A percentile compares a stretch with the other conserved stretches of the same genome.
These are phyloP conservation scores for Eilema sororculum DNA, from an alignment of 2,888 invertebrate genomes.

Conservation along the genomic window DNA sequence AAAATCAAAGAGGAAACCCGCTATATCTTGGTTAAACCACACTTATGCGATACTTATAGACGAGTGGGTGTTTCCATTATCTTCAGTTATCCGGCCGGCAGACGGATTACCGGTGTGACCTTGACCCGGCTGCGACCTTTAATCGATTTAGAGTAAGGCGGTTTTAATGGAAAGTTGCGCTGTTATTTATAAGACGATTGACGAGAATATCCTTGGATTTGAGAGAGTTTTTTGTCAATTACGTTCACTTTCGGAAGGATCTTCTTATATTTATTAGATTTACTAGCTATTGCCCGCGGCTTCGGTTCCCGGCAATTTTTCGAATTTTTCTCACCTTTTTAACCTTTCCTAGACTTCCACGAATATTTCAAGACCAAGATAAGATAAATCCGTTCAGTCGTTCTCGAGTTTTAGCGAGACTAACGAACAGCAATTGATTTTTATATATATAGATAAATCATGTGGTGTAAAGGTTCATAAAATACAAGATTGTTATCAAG, in stretches of 20 bases:
- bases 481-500: background rate
- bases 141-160: conserved; percentile 2
- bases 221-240: conserved; percentile 1
- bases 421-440: too few species aligned
- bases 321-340: too few species aligned
- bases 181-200: conserved; percentile 8
- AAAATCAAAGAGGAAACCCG: conserved; percentile 7
- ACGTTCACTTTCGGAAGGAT: background rate
- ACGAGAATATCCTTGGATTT: conserved; percentile 7
- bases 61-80: conserved; percentile 25
- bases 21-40: conserved; percentile 17
- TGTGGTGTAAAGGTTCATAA: background rate
- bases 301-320: too few species aligned
- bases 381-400: too few species aligned
- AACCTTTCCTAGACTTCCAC: too few species aligned
- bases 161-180: conserved; percentile 5
- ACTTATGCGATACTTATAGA: conserved; percentile 25
- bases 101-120: conserved; percentile 31
- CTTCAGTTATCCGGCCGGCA: conserved; percentile 20
- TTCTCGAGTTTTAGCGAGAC: too few species aligned
- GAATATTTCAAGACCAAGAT: too few species aligned
- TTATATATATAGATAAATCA: too few species aligned
- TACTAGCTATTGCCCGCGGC: too few species aligned
- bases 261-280: background rate
- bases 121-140: conserved; percentile 19